phyloP scores from a whole-genome alignment of 2,888 invertebrate genomes.

The Mesochorus sp. region DNA sequence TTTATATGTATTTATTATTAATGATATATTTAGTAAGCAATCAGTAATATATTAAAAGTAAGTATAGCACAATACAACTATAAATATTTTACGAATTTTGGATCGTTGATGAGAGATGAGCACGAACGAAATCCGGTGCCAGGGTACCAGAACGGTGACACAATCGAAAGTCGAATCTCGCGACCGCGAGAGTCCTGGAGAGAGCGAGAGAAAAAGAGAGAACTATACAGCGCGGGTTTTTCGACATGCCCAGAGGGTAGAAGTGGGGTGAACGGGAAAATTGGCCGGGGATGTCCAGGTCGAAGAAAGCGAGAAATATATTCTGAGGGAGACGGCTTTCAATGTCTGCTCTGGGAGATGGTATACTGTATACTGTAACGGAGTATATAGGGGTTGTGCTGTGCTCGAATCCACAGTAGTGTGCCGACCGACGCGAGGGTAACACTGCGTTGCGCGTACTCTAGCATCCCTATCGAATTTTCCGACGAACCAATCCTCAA shows the following conservation, averaged over 20 bases:
- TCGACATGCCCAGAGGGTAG: not conserved
- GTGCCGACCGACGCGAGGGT: conserved; percentile 65
- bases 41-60: too few species aligned
- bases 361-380: conserved; percentile 7
- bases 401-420: conserved; percentile 68
- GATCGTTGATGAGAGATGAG: too few species aligned
- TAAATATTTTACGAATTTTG: too few species aligned
- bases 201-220: too few species aligned
- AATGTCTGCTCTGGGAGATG: conserved; percentile 4
- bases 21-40: too few species aligned
- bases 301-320: conserved; percentile 34
- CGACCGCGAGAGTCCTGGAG: not conserved
- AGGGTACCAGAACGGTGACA: not conserved
- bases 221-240: conserved; percentile 1
- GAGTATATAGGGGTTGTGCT: conserved; percentile 24
- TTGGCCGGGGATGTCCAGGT: conserved; percentile 26
- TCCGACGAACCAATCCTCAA: not conserved
- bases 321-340: conserved; percentile 10
- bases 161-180: not conserved
- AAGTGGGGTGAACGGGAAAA: not conserved
- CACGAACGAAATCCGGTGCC: too few species aligned
- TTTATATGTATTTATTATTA: too few species aligned
- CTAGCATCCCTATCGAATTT: not conserved
- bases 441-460: conserved; percentile 36
- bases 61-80: too few species aligned